These are phyloP conservation scores for Apeltes quadracus DNA, from an alignment of 2,113 vertebrate genomes.

Conservation along the genomic window DNA sequence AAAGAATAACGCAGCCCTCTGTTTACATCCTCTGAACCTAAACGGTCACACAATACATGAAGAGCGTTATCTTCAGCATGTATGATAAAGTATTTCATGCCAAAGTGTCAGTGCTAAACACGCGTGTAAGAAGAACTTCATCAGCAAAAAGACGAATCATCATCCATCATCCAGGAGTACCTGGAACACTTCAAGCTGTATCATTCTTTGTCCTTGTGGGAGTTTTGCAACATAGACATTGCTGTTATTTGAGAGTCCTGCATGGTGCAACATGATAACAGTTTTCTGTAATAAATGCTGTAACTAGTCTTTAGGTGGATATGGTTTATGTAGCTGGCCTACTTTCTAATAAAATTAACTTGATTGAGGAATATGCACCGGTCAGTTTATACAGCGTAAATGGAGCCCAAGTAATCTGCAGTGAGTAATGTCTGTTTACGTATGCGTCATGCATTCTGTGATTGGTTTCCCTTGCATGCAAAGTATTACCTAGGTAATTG, in stretches of 20 bases:
- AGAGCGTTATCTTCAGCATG: constrained; percentile 37
- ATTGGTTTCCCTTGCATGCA: constrained; percentile 77
- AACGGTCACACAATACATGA: constrained; percentile 28
- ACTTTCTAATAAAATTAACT: constrained; percentile 73
- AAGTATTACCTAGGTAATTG: constrained; percentile 80
- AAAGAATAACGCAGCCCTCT: not conserved
- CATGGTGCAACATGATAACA: constrained; percentile 33
- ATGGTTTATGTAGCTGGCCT: constrained; percentile 61
- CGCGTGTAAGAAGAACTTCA: constrained; percentile 22
- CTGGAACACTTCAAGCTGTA: constrained; percentile 31
- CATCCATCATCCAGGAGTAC: constrained; percentile 56
- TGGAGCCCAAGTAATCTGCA: constrained; percentile 77
- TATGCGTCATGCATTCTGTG: constrained; percentile 76
- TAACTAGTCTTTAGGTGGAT: constrained; percentile 32
- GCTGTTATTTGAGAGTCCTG: constrained; percentile 37
- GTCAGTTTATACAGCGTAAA: constrained; percentile 77
- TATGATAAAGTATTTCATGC: constrained; percentile 26
- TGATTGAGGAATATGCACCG: constrained; percentile 72
- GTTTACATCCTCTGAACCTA: constrained; percentile 3
- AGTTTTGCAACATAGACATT: constrained; percentile 17
- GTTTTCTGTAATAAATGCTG: constrained; percentile 30
- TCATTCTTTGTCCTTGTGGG: constrained; percentile 28
- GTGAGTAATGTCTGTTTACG: constrained; percentile 79
- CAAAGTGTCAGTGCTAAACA: constrained; percentile 38
- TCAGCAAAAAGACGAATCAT: constrained; percentile 37